Evolutionary conservation across 2,113 vertebrate genomes (phyloP).

Genomic region (Falco punctatus): DNA sequence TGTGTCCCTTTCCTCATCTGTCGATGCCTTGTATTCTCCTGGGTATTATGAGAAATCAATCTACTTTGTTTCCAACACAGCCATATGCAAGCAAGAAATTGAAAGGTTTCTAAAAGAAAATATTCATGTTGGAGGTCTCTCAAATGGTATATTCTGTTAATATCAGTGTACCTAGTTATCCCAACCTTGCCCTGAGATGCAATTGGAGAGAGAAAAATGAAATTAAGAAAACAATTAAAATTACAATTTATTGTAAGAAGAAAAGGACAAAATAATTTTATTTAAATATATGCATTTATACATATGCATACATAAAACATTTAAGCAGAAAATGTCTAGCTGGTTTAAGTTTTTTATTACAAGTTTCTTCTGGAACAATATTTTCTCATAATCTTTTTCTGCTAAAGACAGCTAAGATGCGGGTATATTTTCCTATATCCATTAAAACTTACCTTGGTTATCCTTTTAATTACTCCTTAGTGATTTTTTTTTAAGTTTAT

Average conservation of each 20-base stretch:
- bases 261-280: not conserved
- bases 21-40: not conserved
- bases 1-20: not conserved
- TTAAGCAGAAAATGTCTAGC: not conserved
- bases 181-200: not conserved
- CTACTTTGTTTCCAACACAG: conserved; percentile 20
- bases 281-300: not conserved
- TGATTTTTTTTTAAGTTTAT: not conserved
- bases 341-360: not conserved
- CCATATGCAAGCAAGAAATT: not conserved
- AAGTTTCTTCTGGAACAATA: not conserved
- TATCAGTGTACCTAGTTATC: not conserved
- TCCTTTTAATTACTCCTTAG: not conserved
- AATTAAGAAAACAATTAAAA: not conserved
- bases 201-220: not conserved
- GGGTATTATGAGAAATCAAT: conserved; percentile 4
- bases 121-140: not conserved
- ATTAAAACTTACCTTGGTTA: not conserved
- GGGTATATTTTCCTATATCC: not conserved
- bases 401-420: not conserved
- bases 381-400: not conserved
- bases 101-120: conserved; percentile 5
- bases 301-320: not conserved
- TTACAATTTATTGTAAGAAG: not conserved
- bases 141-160: not conserved